Base-by-base conservation (phyloP, 1,140 invertebrate species). In the Cydia strobilella region DNA sequence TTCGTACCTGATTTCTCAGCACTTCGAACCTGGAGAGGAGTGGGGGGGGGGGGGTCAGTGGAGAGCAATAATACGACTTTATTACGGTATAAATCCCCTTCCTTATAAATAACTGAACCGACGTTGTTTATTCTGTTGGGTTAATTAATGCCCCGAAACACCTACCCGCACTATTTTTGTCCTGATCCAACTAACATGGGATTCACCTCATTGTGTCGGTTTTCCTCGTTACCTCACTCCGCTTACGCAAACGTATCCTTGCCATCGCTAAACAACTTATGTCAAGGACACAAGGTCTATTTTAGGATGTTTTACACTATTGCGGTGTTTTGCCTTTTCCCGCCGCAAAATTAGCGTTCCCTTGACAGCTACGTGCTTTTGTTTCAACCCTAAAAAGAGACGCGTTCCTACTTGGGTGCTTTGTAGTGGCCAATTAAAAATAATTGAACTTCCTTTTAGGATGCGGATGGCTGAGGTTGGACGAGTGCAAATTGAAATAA, bases 321-420 rank as follows among this genome's bases (percentile, higher is more conserved):
- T 18, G 27, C 75, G 39, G 15, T 15, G 59, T 74, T 76, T 74
- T n/a, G 73, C 48, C 69, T 9, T 77, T 73, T 74, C 39, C 72
- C 62, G 35, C 69, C 27, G 54, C 74, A 74, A 59, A 54, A 45
- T 78, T 74, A 78, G 74, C 69, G 62, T 72, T 75, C 77, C 65
- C 77, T 72, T 18, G 77, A 78, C 74, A 62, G 54, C 23, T 51
- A 54, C 73, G 72, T 75, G 72, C 71, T 72, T 75, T 73, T 66
- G 63, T 75, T 73, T 75, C 62, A 59, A 66, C 74, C 59, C 65
- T 69, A 39, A 35, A 69, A 75, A 75, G 72, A 63, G 74, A 77
- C 42, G 69, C 27, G 65, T 39, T 18, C 5, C 31, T 69, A 69
- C 65, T 69, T 69, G 65, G 25, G 31, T 69, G 15, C n/a, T 23